Percentiles rank a stretch among this genome's conserved stretches.
These are phyloP conservation scores for Pseudomyrmex cubaensis DNA, from an alignment of 1,140 invertebrate genomes.

Conservation along the genomic window DNA sequence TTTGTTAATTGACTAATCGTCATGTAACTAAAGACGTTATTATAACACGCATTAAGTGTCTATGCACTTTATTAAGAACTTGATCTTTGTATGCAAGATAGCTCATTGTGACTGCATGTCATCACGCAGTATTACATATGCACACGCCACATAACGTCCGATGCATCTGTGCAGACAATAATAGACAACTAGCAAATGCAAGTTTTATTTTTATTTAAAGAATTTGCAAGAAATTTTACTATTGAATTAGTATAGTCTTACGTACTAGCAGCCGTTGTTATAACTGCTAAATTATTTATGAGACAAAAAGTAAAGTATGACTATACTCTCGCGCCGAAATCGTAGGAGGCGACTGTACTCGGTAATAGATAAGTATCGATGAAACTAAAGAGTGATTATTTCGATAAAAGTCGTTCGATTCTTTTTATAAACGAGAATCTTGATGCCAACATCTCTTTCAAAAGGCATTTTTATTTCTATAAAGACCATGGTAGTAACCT, in stretches of 20 bases:
- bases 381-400: not conserved
- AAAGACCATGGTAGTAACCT: too few species aligned
- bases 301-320: slow-evolving; percentile 13
- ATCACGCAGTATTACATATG: not conserved
- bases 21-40: not conserved
- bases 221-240: slow-evolving; percentile 35
- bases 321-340: not conserved
- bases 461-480: too few species aligned
- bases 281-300: slow-evolving; percentile 31
- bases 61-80: not conserved
- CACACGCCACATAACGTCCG: not conserved
- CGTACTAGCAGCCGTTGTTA: not conserved
- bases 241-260: slow-evolving; percentile 19
- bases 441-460: too few species aligned
- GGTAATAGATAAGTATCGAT: slow-evolving; percentile 43
- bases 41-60: not conserved
- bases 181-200: not conserved
- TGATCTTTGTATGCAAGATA: not conserved
- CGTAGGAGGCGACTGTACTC: not conserved
- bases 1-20: not conserved
- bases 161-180: not conserved
- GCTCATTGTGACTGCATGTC: not conserved
- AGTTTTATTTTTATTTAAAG: slow-evolving; percentile 26
- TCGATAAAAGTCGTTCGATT: too few species aligned
- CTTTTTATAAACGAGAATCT: too few species aligned